phyloP scores from a whole-genome alignment of 2,888 invertebrate species.

The Nasonia oneida region DNA sequence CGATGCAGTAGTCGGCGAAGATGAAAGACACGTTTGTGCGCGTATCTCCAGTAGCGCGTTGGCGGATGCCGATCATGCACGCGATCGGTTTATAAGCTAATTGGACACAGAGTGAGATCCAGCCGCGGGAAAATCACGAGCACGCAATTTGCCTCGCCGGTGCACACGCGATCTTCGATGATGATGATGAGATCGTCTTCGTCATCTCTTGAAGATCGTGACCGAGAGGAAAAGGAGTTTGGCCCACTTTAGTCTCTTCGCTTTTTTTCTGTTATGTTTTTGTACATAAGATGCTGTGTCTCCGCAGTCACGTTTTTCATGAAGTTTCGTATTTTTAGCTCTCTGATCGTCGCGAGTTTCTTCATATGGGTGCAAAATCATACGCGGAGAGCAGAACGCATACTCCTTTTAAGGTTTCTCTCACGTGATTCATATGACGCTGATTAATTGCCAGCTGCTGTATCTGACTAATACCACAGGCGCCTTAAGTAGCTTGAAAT shows the following conservation, averaged over 20 bases:
- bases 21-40: background rate
- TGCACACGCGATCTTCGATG: background rate
- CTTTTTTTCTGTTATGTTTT: background rate
- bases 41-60: background rate
- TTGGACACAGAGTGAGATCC: background rate
- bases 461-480: background rate
- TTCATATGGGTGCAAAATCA: background rate
- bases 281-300: background rate
- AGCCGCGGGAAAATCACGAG: background rate
- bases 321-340: background rate
- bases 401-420: background rate
- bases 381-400: background rate
- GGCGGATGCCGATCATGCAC: background rate
- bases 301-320: background rate
- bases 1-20: background rate
- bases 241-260: background rate
- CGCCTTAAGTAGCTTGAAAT: background rate
- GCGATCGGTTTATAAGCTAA: background rate
- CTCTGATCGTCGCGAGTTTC: background rate
- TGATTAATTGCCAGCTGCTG: slow-evolving; percentile 4
- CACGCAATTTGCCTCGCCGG: background rate
- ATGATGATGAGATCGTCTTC: background rate
- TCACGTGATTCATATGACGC: background rate
- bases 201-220: background rate
- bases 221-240: background rate